phyloP scores from a whole-genome alignment of 53 echinoderm and acorn worm genomes.

The Henricia sp. region DNA sequence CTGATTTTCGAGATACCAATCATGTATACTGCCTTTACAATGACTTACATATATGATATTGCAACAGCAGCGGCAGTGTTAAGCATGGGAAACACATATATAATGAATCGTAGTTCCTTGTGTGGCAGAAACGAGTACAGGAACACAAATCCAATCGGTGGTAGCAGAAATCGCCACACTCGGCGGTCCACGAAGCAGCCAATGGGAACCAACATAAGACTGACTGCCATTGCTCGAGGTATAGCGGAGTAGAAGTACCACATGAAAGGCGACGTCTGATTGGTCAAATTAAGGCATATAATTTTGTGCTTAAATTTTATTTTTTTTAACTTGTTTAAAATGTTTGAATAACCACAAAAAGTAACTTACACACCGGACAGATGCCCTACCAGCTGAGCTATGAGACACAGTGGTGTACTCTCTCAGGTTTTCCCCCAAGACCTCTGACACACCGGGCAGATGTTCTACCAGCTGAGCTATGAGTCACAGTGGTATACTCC shows the following conservation, averaged over 20 bases:
- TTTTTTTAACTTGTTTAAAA: too few species aligned
- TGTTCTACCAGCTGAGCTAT: too few species aligned
- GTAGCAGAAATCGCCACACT: constrained; percentile 69
- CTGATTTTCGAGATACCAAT: too few species aligned
- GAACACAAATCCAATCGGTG: constrained; percentile 87
- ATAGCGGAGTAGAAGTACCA: constrained; percentile 99
- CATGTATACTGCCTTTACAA: too few species aligned
- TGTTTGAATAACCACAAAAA: too few species aligned
- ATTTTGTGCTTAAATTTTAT: neutral
- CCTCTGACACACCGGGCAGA: too few species aligned
- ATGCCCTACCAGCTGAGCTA: too few species aligned
- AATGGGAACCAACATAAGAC: constrained; percentile 73
- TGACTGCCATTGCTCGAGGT: constrained; percentile 80
- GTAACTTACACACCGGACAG: too few species aligned
- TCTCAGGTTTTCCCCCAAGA: too few species aligned
- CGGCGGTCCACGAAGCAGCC: constrained; percentile 72
- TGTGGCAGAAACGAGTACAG: constrained; percentile 92
- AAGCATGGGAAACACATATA: constrained; percentile 90
- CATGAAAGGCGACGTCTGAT: constrained; percentile 89
- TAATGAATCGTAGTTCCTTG: constrained; percentile 96
- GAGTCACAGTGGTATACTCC: too few species aligned
- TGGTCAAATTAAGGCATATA: constrained; percentile 17
- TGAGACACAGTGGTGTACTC: too few species aligned
- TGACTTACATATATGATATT: constrained; percentile 83
- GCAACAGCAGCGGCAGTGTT: constrained; percentile 86